These are phyloP conservation scores for Planiliza haematocheilus DNA, from an alignment of 2,113 vertebrate genomes.

Conservation along the genomic window DNA sequence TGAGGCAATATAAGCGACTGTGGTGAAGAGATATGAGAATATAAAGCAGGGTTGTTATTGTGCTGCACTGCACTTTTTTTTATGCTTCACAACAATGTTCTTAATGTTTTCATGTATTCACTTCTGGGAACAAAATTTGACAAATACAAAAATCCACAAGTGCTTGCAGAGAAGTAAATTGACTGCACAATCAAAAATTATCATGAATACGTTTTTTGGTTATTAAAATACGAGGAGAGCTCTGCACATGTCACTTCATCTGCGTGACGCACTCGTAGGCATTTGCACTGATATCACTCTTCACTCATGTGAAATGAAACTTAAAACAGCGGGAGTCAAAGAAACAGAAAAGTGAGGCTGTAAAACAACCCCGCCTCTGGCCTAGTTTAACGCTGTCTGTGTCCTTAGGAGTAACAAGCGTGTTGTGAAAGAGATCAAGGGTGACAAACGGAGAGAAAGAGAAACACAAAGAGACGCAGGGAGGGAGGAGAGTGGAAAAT, in stretches of 20 bases:
- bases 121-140: neutral
- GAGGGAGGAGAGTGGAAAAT: slow-evolving; percentile 7
- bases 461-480: neutral
- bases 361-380: slow-evolving; percentile 32
- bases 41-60: neutral
- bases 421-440: slow-evolving; percentile 40
- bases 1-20: slow-evolving; percentile 15
- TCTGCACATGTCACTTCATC: too few relatives aligned
- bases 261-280: neutral
- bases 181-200: too few relatives aligned
- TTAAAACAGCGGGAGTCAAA: neutral
- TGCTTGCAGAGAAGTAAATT: too few relatives aligned
- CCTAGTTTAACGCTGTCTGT: slow-evolving; percentile 42
- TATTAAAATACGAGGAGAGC: too few relatives aligned
- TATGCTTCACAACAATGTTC: neutral
- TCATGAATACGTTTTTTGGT: too few relatives aligned
- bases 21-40: neutral
- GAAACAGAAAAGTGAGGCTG: slow-evolving; percentile 3
- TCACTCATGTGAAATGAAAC: slow-evolving; percentile 31
- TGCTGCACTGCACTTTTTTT: slow-evolving; percentile 10
- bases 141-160: too few relatives aligned
- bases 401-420: neutral
- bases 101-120: neutral
- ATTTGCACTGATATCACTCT: slow-evolving; percentile 6
- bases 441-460: slow-evolving; percentile 14